These are phyloP conservation scores for Rhagonycha lutea DNA, from an alignment of 2,888 invertebrate genomes.

Conservation along the genomic window DNA sequence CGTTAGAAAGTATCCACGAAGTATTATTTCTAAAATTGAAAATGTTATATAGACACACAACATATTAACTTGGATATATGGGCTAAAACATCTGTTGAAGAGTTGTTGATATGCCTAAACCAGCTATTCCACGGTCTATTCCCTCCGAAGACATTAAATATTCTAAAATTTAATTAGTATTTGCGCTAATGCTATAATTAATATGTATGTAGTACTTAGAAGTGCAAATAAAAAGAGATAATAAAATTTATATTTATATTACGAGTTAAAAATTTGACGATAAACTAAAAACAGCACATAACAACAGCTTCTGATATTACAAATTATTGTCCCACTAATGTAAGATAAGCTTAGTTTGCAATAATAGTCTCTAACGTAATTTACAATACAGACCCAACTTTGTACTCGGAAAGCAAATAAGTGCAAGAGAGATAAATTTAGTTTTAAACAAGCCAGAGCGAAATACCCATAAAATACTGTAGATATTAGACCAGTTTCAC, in stretches of 20 bases:
- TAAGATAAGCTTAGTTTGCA: slow-evolving; percentile 40
- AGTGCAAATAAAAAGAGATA: not conserved
- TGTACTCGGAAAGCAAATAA: slow-evolving; percentile 27
- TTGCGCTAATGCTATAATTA: not conserved
- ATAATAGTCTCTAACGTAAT: slow-evolving; percentile 38
- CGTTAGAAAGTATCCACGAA: not conserved
- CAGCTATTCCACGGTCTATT: not conserved
- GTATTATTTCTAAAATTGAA: not conserved
- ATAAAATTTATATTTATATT: slow-evolving; percentile 16
- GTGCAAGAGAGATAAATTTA: slow-evolving; percentile 17
- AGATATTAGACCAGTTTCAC: slow-evolving; percentile 27
- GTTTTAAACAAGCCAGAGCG: slow-evolving; percentile 11
- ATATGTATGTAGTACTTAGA: not conserved
- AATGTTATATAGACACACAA: not conserved
- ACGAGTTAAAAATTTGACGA: slow-evolving; percentile 31
- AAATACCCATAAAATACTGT: slow-evolving; percentile 21
- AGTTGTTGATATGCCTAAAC: not conserved
- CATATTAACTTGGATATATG: not conserved
- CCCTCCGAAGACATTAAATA: not conserved
- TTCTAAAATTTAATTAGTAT: not conserved
- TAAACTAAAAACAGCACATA: slow-evolving; percentile 47
- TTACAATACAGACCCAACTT: slow-evolving; percentile 29
- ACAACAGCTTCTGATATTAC: slow-evolving; percentile 49
- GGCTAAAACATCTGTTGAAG: not conserved
- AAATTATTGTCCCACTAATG: slow-evolving; percentile 44